Base-by-base conservation (phyloP, 2,797 vertebrate species). In the Cryptoprocta ferox region DNA sequence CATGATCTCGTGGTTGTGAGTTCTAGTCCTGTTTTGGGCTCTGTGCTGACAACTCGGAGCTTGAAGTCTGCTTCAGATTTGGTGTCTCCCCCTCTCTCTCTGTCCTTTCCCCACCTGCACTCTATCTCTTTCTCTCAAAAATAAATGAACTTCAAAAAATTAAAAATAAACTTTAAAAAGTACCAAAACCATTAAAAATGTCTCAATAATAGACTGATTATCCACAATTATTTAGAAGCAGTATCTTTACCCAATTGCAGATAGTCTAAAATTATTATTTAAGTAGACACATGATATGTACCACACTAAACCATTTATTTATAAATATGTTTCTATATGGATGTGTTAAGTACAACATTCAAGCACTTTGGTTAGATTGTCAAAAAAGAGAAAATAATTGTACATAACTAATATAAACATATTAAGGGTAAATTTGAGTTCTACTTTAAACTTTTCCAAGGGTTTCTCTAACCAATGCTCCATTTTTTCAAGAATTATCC, bases 261-360 rank as follows among this genome's bases (percentile, higher is more conserved):
- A 91, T 80, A 37, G 66, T 45, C 26, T 79, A 6, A 87, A 94
- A 66, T 76, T 39, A 89, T 93, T 90, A 53, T 53, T 92, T 86
- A 84, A 45, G n/a, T 48, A 65, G 35, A 83, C 39, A 10, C 48
- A 78, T 70, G 84, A 0, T 19, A 24, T 80, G 26, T 15, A 48
- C 11, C 16, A 50, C 15, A 76, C 2, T 61, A 89, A 93, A 19
- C 0, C 7, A 79, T 84, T 66, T 89, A 39, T 66, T 76, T 48
- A 39, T 45, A 42, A n/a, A 6, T 53, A n/a, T 70, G 18, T 39
- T 48, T 39, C 42, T 92, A 48, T 35, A 7, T 81, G 4, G 11
- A 61, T 48, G 11, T 78, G 6, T 71, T 89, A 79, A 89, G 18
- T 48, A 89, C 2, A 85, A 45, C 32, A 82, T 24, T 35, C 5